Conservation (phyloP, 1,140 invertebrate species). For the Capitella teleta region DNA sequence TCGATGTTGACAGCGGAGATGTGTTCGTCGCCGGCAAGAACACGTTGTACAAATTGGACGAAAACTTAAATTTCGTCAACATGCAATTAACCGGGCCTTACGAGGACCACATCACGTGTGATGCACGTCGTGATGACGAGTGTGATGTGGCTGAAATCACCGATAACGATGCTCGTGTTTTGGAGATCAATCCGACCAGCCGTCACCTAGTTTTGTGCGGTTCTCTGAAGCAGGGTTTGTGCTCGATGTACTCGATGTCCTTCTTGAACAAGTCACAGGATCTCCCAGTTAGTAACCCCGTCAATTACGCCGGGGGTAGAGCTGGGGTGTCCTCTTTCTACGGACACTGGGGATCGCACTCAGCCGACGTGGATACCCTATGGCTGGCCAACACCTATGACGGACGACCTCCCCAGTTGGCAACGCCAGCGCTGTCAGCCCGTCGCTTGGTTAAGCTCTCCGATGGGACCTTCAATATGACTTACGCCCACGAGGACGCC, state of each 20-base stretch:
- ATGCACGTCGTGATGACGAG: background rate
- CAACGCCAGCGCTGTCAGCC: background rate
- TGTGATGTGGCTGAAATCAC: background rate
- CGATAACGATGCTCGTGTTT: constrained; percentile 2
- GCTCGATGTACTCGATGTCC: background rate
- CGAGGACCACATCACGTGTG: background rate
- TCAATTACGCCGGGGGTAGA: background rate
- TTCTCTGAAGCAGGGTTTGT: constrained; percentile 1
- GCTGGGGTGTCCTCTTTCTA: background rate
- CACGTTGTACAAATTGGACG: background rate
- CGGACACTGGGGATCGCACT: background rate
- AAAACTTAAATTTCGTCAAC: background rate
- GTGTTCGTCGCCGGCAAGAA: constrained; percentile 4
- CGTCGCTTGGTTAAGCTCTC: background rate
- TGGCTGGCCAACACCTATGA: background rate
- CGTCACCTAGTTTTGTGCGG: constrained; percentile 3
- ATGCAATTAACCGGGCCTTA: background rate
- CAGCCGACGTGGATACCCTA: background rate
- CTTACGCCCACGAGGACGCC: background rate
- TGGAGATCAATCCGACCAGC: background rate
- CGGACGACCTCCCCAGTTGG: background rate
- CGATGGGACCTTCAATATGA: background rate
- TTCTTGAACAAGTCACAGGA: background rate
- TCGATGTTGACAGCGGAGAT: constrained; percentile 1
- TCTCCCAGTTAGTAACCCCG: background rate